Evolutionary conservation across 2,113 vertebrate species (phyloP), one percentile per base, ranked within the genome.

Genomic region (Callorhinus ursinus): DNA sequence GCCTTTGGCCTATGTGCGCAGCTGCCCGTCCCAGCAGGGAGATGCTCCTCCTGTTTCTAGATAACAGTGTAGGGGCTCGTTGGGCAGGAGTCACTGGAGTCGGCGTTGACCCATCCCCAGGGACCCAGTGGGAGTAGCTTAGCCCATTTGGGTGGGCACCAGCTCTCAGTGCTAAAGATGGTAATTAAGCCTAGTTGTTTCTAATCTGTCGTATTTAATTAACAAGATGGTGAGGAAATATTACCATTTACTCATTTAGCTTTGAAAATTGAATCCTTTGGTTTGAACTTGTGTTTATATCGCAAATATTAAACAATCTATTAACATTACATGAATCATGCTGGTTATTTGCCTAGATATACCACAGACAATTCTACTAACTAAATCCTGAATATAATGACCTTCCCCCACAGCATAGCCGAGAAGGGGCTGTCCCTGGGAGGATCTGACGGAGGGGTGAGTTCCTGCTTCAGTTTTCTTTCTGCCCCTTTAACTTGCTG

Each of bases 401-500:
- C 65, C 98, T 95, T 98, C 98, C 97, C 97, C 96, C 94, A 33
- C 99, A 99, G 99, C 98, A 97, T 99, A 98, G 99, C 99, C 19
- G 99, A 99, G 98, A 99, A 99, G 90, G 99, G 99, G 42, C 98
- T 99, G 39, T 98, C 99, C 33, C 98, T 99, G 96, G 99, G 99
- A 95, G 99, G 99, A 96, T 99, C 99, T n/a, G 99, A 99, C 15
- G 99, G 99, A 99, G 99, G 99, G 97, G 99, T 99, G 98, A 99
- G 99, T 98, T 96, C 93, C 88, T 97, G 97, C 95, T 93, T 93
- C 63, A 0, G 94, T 96, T 95, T 96, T 90, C 94, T 51, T 93
- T 42, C 51, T 93, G n/a, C 61, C 87, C 85, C 87, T 82, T 84
- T 55, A 89, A 49, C 63, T 46, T 90, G 88, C 21, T 97, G 39